Conservation (phyloP, 2,888 invertebrate species). For the Thymelicus acteon region DNA sequence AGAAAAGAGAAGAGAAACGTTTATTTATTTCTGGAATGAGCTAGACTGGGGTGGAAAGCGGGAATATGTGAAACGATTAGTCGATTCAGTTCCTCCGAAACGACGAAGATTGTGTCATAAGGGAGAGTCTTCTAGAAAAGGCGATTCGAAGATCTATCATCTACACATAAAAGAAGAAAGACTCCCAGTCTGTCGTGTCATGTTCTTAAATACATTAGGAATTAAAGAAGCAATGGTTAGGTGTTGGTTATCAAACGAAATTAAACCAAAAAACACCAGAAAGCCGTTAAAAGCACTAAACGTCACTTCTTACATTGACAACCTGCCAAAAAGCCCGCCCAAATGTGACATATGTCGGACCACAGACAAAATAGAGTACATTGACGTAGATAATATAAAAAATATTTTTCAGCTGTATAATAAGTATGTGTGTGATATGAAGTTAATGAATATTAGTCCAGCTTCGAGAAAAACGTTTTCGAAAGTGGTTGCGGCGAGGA, state of each 20-base stretch:
- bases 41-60: conserved; percentile 65
- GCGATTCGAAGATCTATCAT: conserved; percentile 61
- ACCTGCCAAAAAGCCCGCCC: conserved; percentile 54
- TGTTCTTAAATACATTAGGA: conserved; percentile 66
- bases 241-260: conserved; percentile 55
- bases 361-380: conserved; percentile 50
- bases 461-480: conserved; percentile 70
- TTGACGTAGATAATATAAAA: conserved; percentile 57
- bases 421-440: conserved; percentile 58
- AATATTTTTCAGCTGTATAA: conserved; percentile 63
- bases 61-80: conserved; percentile 53
- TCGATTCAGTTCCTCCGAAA: conserved; percentile 59
- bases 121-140: conserved; percentile 56
- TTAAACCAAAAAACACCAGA: conserved; percentile 50
- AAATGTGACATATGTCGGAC: conserved; percentile 58
- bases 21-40: conserved; percentile 63
- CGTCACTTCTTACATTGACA: conserved; percentile 60
- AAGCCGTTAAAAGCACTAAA: conserved; percentile 57
- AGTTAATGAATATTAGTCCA: conserved; percentile 44
- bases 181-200: conserved; percentile 58
- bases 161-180: conserved; percentile 49
- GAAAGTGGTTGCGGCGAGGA: conserved; percentile 56
- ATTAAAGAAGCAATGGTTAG: conserved; percentile 68
- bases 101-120: conserved; percentile 54
- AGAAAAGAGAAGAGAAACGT: conserved; percentile 52